Base-by-base conservation (phyloP, 2,113 vertebrate genomes). In the Aplodontia rufa region DNA sequence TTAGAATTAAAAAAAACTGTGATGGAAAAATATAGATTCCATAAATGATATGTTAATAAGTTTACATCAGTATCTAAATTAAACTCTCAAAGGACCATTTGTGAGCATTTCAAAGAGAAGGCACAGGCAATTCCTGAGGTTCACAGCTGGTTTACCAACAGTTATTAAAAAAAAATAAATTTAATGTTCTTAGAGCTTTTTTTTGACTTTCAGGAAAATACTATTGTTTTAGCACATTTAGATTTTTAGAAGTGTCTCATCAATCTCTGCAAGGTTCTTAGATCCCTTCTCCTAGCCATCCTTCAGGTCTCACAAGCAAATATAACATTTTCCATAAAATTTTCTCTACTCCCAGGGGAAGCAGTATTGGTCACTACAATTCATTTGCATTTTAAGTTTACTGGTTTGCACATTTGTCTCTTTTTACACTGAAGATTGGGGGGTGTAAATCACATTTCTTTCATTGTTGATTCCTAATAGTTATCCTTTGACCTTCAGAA, bases 41-140 rank as follows among this genome's bases (percentile, higher is more conserved):
- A 83, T 45, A 95, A n/a, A 72, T 83, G n/a, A 60, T 81, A 87
- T 13, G 22, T 42, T 86, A 83, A 90, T 47, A 69, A 90, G 9
- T 32, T n/a, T 69, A 35, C 30, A 69, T 51, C 6, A 47, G 28
- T 40, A 62, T 79, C 45, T 84, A 96, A 83, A 79, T 75, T 62
- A 68, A 75, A 79, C 76, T 84, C 72, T 87, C 40, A 62, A 53
- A 95, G 35, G 19, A 66, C 26, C 12, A 47, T 66, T 80, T 91
- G 37, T 82, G 72, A 89, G n/a, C 17, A 84, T 66, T 84, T 62
- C 58, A 49, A 80, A 94, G 45, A 91, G 55, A 92, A 94, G 2
- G 7, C 19, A 40, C 8, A 28, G 5, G 55, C 79, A 26, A 80
- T 66, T 87, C 32, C 55, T 47, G 35, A 47, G 9, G 66, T 93